Evolutionary conservation across 2,888 invertebrate genomes (phyloP).

Genomic region (Diplazon laetatorius): DNA sequence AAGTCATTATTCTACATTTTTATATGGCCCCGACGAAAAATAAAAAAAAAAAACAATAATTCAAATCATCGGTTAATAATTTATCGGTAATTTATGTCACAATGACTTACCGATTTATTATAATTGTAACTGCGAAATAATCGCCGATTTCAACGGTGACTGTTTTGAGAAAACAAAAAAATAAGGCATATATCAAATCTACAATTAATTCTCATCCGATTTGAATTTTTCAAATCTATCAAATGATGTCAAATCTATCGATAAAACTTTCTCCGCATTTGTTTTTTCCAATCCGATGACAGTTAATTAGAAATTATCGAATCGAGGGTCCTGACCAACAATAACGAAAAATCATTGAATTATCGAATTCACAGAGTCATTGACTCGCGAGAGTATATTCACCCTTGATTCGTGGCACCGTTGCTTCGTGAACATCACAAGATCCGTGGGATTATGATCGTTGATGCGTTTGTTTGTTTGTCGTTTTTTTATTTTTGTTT

Average conservation of each 20-base stretch:
- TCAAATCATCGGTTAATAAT: neutral
- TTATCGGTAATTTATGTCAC: neutral
- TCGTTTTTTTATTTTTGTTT: too few species aligned
- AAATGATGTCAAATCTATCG: too few species aligned
- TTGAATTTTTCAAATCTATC: too few species aligned
- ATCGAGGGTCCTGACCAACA: neutral
- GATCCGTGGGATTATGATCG: slow-evolving; percentile 14
- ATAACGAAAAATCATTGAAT: neutral
- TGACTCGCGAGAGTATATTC: slow-evolving; percentile 3
- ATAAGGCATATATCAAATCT: too few species aligned
- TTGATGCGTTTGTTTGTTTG: slow-evolving; percentile 2
- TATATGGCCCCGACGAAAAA: neutral
- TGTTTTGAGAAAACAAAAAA: too few species aligned
- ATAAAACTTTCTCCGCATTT: too few species aligned
- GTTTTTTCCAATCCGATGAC: too few species aligned
- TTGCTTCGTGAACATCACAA: neutral
- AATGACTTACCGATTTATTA: neutral
- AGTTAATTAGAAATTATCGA: too few species aligned
- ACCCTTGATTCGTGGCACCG: neutral
- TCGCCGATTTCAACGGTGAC: too few species aligned
- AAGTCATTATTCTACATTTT: slow-evolving; percentile 1
- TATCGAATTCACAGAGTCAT: neutral
- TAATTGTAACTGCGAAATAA: neutral
- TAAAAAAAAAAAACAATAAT: too few species aligned
- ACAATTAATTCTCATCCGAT: too few species aligned